phyloP scores from a whole-genome alignment of 2,797 vertebrate species.

The Alca torda region DNA sequence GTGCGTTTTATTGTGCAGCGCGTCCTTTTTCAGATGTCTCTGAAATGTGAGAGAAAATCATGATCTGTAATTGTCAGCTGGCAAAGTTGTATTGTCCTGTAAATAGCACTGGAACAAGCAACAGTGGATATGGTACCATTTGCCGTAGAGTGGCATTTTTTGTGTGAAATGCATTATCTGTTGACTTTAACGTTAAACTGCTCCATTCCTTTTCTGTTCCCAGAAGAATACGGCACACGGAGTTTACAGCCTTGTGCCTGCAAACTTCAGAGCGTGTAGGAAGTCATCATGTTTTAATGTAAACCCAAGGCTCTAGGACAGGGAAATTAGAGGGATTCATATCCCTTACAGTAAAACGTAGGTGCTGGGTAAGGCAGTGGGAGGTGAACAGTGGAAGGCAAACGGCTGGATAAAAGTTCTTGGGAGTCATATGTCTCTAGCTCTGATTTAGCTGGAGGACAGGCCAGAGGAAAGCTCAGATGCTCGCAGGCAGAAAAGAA shows the following conservation, averaged over 20 bases:
- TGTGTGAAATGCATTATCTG: background rate
- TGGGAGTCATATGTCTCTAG: background rate
- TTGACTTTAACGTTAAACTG: background rate
- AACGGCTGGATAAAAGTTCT: background rate
- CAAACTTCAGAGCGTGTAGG: background rate
- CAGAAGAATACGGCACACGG: background rate
- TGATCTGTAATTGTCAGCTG: conserved; percentile 4
- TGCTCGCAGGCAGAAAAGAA: background rate
- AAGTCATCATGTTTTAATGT: background rate
- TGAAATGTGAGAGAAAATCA: background rate
- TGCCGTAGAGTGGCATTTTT: background rate
- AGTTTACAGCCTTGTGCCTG: background rate
- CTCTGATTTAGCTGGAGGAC: background rate
- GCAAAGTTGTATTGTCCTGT: background rate
- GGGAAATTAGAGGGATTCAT: background rate
- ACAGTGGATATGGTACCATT: background rate
- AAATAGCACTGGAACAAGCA: background rate
- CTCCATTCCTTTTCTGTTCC: background rate
- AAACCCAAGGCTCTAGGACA: background rate
- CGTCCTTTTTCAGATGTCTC: background rate
- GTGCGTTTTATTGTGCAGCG: background rate
- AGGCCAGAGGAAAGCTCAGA: background rate
- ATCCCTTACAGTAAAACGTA: background rate
- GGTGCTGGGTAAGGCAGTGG: background rate
- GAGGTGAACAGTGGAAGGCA: background rate